Evolutionary conservation across 2,888 invertebrate genomes (phyloP).

Genomic region (Aplocera efformata): DNA sequence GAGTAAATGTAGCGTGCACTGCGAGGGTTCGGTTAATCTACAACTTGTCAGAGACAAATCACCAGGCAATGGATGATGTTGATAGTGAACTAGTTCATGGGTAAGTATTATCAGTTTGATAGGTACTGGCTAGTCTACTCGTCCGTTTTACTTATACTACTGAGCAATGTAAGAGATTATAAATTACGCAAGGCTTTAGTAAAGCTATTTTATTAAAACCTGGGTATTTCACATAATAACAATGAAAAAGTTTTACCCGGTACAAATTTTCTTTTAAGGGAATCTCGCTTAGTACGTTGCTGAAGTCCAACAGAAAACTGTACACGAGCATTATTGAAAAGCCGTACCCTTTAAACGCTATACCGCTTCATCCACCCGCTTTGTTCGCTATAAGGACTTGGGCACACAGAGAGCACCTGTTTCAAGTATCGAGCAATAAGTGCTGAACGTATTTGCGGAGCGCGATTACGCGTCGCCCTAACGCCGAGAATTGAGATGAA

Average conservation of each 20-base stretch:
- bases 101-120: slow-evolving; percentile 4
- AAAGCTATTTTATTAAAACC: no score
- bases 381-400: slow-evolving; percentile 62
- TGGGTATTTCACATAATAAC: no score
- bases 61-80: slow-evolving; percentile 17
- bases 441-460: slow-evolving; percentile 73
- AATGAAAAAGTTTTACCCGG: no score
- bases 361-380: slow-evolving; percentile 53
- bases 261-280: no score
- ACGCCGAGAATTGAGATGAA: slow-evolving; percentile 42
- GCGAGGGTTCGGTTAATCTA: slow-evolving; percentile 28
- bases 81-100: slow-evolving; percentile 11
- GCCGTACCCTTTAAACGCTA: slow-evolving; percentile 41
- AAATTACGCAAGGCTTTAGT: no score
- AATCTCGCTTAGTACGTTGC: slow-evolving; percentile 8
- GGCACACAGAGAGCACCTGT: slow-evolving; percentile 64
- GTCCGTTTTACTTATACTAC: neutral
- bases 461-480: slow-evolving; percentile 62
- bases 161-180: no score
- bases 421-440: slow-evolving; percentile 67
- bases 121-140: neutral
- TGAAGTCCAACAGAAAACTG: slow-evolving; percentile 28
- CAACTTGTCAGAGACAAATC: slow-evolving; percentile 28
- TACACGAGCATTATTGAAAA: slow-evolving; percentile 29
- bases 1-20: slow-evolving; percentile 26